phyloP scores from a whole-genome alignment of 2,888 invertebrate species.

The Teinopalpus imperialis region DNA sequence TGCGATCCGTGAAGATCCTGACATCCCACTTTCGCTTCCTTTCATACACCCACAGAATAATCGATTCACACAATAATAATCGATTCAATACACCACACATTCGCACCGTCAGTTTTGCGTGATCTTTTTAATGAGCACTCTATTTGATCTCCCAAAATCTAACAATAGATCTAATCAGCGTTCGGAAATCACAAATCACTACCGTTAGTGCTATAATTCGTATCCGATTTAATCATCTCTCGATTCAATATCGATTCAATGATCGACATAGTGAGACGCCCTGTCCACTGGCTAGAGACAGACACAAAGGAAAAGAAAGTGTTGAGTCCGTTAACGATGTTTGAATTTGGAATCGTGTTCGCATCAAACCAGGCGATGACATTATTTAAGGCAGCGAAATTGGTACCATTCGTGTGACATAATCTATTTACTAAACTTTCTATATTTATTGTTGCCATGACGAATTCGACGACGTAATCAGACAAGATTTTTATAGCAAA shows the following conservation, averaged over 20 bases:
- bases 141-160: slow-evolving; percentile 40
- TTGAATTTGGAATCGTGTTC: slow-evolving; percentile 33
- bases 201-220: slow-evolving; percentile 44
- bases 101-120: slow-evolving; percentile 25
- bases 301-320: slow-evolving; percentile 75
- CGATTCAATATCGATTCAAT: slow-evolving; percentile 57
- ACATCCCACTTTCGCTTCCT: slow-evolving; percentile 24
- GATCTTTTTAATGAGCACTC: slow-evolving; percentile 49
- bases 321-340: slow-evolving; percentile 44
- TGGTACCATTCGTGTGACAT: slow-evolving; percentile 26
- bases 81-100: slow-evolving; percentile 15
- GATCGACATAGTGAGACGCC: slow-evolving; percentile 70
- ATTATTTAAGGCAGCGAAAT: slow-evolving; percentile 45
- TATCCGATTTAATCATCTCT: slow-evolving; percentile 60
- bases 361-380: slow-evolving; percentile 34
- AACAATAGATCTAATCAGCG: slow-evolving; percentile 71
- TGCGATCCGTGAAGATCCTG: slow-evolving; percentile 13
- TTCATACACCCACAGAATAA: slow-evolving; percentile 12
- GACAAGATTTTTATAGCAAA: too few relatives aligned
- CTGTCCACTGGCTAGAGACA: slow-evolving; percentile 55
- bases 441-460: not conserved
- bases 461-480: too few relatives aligned
- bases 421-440: slow-evolving; percentile 21
- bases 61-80: slow-evolving; percentile 18
- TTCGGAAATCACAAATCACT: slow-evolving; percentile 57